A percentile compares a stretch with the other conserved stretches of the same genome.
phyloP scores from a whole-genome alignment of 2,888 invertebrate genomes.

The Furcula furcula region DNA sequence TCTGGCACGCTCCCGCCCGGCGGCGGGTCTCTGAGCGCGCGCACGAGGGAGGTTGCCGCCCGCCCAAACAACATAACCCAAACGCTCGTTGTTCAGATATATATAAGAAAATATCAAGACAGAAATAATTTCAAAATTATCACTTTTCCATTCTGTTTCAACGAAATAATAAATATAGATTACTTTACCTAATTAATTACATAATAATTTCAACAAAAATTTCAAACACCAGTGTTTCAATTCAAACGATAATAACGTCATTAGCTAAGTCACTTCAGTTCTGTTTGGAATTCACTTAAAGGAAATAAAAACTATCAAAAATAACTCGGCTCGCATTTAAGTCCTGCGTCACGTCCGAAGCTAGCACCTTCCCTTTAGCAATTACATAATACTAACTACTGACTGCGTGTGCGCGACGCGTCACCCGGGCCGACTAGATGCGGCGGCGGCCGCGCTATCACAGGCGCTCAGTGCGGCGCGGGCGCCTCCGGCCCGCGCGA shows the following conservation, averaged over 20 bases:
- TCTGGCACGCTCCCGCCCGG: too few species aligned
- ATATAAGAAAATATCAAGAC: constrained; percentile 76
- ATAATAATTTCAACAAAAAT: constrained; percentile 81
- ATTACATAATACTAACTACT: constrained; percentile 79
- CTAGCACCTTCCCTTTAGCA: constrained; percentile 81
- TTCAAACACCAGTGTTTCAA: constrained; percentile 74
- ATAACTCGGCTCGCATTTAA: constrained; percentile 78
- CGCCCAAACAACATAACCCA: constrained; percentile 51
- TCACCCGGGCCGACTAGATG: constrained; percentile 54
- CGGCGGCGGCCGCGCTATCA: constrained; percentile 60
- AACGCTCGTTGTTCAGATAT: constrained; percentile 62
- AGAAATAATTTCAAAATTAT: constrained; percentile 78
- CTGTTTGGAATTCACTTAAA: constrained; percentile 78
- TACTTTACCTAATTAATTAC: constrained; percentile 76
- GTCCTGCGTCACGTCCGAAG: constrained; percentile 81
- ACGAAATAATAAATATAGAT: constrained; percentile 78
- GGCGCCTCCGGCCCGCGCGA: constrained; percentile 75
- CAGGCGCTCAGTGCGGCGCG: constrained; percentile 75
- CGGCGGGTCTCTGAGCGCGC: constrained; percentile 22
- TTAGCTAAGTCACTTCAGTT: constrained; percentile 76
- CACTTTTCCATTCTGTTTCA: constrained; percentile 56
- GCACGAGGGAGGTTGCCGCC: constrained; percentile 37
- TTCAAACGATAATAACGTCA: constrained; percentile 71
- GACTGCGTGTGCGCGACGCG: constrained; percentile 65
- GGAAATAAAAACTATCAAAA: constrained; percentile 80